Percentiles rank a stretch among this genome's conserved stretches.
These are phyloP conservation scores for Torymus auratus DNA, from an alignment of 2,888 invertebrate genomes.

Conservation along the genomic window DNA sequence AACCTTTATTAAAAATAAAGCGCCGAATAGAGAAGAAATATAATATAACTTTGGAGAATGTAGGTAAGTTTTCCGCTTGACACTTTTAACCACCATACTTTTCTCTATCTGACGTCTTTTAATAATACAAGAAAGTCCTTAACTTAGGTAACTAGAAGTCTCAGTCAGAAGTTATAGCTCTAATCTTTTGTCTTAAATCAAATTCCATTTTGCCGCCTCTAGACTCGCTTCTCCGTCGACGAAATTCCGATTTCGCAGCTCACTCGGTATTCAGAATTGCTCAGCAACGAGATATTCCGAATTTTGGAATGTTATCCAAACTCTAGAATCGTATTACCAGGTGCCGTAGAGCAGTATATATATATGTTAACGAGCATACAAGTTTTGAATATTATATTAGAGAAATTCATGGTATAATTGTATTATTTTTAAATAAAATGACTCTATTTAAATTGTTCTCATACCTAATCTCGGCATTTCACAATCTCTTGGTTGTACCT, in stretches of 20 bases:
- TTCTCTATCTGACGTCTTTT: background rate
- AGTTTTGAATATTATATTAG: no score
- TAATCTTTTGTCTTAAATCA: conserved; percentile 35
- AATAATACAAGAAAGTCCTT: background rate
- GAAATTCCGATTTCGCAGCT: conserved; percentile 29
- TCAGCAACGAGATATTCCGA: background rate
- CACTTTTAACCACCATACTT: background rate
- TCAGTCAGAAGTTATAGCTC: conserved; percentile 31
- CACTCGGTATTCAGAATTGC: conserved; percentile 17
- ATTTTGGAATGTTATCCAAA: conserved; percentile 15
- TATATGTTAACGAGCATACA: no score
- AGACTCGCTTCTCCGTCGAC: background rate
- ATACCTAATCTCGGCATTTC: no score
- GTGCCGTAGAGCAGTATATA: background rate
- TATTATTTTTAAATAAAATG: no score
- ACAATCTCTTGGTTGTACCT: no score
- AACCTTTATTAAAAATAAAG: no score
- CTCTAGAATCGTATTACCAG: background rate
- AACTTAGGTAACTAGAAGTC: background rate
- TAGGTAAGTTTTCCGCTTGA: background rate
- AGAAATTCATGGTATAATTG: no score
- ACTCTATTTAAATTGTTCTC: no score
- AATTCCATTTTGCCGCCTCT: conserved; percentile 30
- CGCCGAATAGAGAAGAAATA: background rate
- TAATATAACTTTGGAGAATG: background rate